Evolutionary conservation across 2,797 vertebrate genomes (phyloP).

Genomic region (Ciconia nigra): DNA sequence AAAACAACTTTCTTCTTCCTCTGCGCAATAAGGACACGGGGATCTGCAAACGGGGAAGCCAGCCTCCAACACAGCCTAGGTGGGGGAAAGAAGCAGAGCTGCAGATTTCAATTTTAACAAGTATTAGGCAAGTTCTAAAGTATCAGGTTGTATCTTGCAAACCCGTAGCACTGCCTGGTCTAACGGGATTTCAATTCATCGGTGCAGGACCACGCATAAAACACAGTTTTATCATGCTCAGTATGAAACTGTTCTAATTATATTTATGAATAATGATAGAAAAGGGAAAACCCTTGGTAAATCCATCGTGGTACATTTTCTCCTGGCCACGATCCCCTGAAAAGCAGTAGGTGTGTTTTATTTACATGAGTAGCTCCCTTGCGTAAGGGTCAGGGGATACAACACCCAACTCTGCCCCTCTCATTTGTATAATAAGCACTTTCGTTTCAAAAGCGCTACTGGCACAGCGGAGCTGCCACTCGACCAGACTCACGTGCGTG

Average conservation of each 20-base stretch:
- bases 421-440: neutral
- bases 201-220: neutral
- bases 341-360: neutral
- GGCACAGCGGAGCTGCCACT: neutral
- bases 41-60: no score
- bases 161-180: neutral
- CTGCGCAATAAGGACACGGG: fast-evolving
- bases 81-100: neutral
- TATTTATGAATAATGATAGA: neutral
- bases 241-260: neutral
- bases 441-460: neutral
- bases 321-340: fast-evolving
- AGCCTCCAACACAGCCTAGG: neutral
- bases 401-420: neutral
- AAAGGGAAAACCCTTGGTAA: neutral
- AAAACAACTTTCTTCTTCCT: neutral
- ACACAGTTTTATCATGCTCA: neutral
- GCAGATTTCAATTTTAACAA: neutral
- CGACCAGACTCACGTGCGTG: neutral
- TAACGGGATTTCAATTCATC: neutral
- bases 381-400: neutral
- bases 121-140: neutral
- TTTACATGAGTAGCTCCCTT: neutral
- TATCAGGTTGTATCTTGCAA: no score
- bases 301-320: neutral